Evolutionary conservation across 2,797 vertebrate genomes (phyloP), one percentile per base, ranked within the genome.

Genomic region (Clamator glandarius): DNA sequence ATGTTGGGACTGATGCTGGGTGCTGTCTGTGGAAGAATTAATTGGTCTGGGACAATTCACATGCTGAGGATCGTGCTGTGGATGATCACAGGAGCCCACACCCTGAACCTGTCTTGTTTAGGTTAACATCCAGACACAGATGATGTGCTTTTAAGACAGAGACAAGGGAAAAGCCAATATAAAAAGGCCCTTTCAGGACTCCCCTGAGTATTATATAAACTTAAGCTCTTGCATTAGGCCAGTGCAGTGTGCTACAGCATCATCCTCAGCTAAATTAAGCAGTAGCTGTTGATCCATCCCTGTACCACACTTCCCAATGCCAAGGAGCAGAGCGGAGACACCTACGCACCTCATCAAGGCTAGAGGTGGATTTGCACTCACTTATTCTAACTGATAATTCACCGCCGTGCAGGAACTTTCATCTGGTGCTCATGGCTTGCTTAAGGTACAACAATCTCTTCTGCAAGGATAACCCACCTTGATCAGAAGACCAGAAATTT

Each of bases 321-420:
- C 4, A 1, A 25, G 15, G 15, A 25, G 25, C 61, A 78, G 48
- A 59, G n/a, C 16, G 21, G 62, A 69, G 29, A 48, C 11, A 64
- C 23, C 33, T 28, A 12, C 0, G 0, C 74, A 42, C 31, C 36
- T 57, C 23, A 17, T 0, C 2, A 2, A 69, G 39, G 20, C 33
- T 6, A 15, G 18, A 80, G 12, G 29, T 62, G 73, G 11, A 26
- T 82, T 82, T 76, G 19, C 50, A 70, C n/a, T 20, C 8, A 0
- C 23, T 36, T 33, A n/a, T 15, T 6, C n/a, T 63, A 63, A 46
- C 13, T 64, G 52, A 9, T 24, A 48, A 62, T 58, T 13, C 10
- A 50, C 28, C 63, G 33, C 17, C n/a, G 18, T 2, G 8, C 23
- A 20, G 52, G 63, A 46, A 15, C 25, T 46, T 50, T 15, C 25